These are phyloP conservation scores for Diplolepis rosae DNA, from an alignment of 2,888 invertebrate species.

Conservation along the genomic window DNA sequence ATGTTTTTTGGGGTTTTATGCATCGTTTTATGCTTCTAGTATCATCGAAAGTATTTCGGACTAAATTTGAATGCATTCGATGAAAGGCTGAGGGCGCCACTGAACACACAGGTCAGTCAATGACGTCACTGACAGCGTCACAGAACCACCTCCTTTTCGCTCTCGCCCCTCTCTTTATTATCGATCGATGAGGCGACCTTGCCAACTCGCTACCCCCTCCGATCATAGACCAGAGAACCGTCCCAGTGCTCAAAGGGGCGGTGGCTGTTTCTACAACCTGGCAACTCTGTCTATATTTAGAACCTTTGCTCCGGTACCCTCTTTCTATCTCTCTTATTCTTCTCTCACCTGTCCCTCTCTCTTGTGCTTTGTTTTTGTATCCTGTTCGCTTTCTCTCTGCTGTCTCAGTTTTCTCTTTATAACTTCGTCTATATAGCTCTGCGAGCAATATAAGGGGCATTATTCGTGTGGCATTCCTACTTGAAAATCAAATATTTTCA, in stretches of 20 bases:
- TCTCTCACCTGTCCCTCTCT: constrained; percentile 40
- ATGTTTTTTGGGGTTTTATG: too few species aligned
- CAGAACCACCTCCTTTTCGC: constrained; percentile 38
- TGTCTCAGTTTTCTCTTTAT: not conserved
- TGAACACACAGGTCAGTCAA: constrained; percentile 47
- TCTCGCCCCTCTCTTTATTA: constrained; percentile 36
- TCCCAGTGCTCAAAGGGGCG: constrained; percentile 70
- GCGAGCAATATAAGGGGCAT: constrained; percentile 64
- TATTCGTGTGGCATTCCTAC: too few species aligned
- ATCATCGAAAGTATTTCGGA: not conserved
- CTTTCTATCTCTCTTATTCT: constrained; percentile 31
- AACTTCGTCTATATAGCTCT: too few species aligned
- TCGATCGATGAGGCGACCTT: constrained; percentile 73
- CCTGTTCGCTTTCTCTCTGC: constrained; percentile 25
- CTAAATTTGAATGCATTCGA: not conserved
- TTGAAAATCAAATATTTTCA: too few species aligned
- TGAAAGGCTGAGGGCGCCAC: constrained; percentile 47
- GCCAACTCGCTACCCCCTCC: constrained; percentile 56
- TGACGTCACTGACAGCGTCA: constrained; percentile 53
- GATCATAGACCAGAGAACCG: constrained; percentile 58
- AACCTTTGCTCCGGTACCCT: constrained; percentile 60
- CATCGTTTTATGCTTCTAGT: too few species aligned
- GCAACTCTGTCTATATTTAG: constrained; percentile 73
- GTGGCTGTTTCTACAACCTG: constrained; percentile 73
- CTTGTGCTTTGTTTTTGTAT: constrained; percentile 31